These are phyloP conservation scores for Aphidius gifuensis DNA, from an alignment of 1,140 invertebrate species.

Conservation along the genomic window DNA sequence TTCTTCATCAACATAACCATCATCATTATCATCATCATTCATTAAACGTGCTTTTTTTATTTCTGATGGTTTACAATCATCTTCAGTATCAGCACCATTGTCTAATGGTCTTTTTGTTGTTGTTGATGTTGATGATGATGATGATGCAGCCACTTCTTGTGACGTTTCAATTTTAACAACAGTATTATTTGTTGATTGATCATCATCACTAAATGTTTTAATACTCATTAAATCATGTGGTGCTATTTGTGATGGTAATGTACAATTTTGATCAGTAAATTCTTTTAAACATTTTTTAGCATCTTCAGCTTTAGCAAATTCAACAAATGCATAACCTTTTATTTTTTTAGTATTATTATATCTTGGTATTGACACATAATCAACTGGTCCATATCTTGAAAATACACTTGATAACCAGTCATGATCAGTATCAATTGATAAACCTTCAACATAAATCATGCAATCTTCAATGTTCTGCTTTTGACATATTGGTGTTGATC, in stretches of 20 bases:
- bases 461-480: conserved; percentile 74
- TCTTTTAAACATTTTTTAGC: conserved; percentile 65
- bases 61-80: conserved; percentile 15
- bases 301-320: conserved; percentile 70
- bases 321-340: conserved; percentile 91
- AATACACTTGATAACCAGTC: conserved; percentile 78
- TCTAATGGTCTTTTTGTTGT: conserved; percentile 6
- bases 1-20: conserved; percentile 45
- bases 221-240: conserved; percentile 67
- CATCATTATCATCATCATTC: conserved; percentile 36
- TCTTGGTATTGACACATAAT: conserved; percentile 84
- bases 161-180: too few species aligned
- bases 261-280: conserved; percentile 67
- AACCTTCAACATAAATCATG: conserved; percentile 82
- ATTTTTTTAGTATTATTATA: conserved; percentile 70
- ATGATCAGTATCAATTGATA: conserved; percentile 72
- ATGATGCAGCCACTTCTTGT: too few species aligned
- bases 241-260: conserved; percentile 64
- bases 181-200: conserved; percentile 24
- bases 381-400: conserved; percentile 75
- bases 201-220: conserved; percentile 54
- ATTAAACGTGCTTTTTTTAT: conserved; percentile 32
- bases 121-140: neutral
- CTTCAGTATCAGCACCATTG: conserved; percentile 14
- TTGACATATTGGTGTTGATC: conserved; percentile 53